Evolutionary conservation across 2,888 invertebrate species (phyloP).

Genomic region (Mimas tiliae): DNA sequence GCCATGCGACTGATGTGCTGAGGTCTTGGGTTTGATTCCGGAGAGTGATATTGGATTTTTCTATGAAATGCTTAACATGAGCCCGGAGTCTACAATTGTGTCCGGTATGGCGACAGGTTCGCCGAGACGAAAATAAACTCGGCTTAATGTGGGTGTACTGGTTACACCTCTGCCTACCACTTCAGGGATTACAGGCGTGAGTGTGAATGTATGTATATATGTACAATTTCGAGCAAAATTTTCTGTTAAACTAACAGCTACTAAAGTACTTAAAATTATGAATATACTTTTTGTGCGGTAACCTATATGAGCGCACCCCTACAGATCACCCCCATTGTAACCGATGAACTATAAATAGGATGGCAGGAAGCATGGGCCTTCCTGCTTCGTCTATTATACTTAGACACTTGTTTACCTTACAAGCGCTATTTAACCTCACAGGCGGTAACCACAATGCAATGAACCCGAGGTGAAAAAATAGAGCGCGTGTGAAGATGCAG

Average conservation of each 20-base stretch:
- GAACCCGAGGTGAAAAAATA: slow-evolving; percentile 35
- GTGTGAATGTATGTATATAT: no score
- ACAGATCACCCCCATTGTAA: slow-evolving; percentile 40
- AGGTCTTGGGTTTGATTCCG: no score
- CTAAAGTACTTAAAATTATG: background rate
- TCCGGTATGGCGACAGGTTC: no score
- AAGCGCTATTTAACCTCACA: slow-evolving; percentile 59
- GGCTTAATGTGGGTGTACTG: no score
- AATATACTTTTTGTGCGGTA: background rate
- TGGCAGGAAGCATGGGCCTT: slow-evolving; percentile 64
- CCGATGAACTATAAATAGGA: slow-evolving; percentile 61
- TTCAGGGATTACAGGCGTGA: no score
- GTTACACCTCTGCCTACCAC: no score
- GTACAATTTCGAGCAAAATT: no score
- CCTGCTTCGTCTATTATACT: slow-evolving; percentile 59
- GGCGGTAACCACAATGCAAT: slow-evolving; percentile 36
- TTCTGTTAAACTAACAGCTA: background rate
- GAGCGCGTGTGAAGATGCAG: slow-evolving; percentile 17
- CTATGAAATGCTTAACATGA: no score
- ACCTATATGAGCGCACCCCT: slow-evolving; percentile 43
- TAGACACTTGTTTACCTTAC: slow-evolving; percentile 64
- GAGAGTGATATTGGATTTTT: no score
- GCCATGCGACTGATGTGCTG: no score
- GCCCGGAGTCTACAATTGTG: no score
- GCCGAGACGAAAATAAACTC: no score